Percentiles rank a stretch among this genome's conserved stretches.
phyloP scores from a whole-genome alignment of 2,113 vertebrate genomes.

The Echinops telfairi region DNA sequence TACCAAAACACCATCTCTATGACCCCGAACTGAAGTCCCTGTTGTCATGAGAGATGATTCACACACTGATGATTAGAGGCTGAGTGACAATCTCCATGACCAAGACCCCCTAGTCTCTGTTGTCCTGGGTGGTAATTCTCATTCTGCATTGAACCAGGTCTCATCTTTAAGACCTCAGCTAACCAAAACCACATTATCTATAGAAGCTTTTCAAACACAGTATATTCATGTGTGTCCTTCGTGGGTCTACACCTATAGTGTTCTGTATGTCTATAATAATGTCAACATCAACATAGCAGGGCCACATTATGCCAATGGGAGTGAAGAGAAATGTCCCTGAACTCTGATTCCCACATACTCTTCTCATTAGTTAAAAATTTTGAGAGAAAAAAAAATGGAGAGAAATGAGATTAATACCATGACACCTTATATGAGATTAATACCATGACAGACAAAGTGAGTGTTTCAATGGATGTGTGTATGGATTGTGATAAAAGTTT shows the following conservation, averaged over 20 bases:
- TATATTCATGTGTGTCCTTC: background rate
- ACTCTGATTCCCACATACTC: background rate
- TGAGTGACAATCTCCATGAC: too few relatives aligned
- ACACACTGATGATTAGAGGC: background rate
- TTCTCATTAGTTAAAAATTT: background rate
- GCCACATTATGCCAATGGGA: background rate
- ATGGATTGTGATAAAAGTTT: too few relatives aligned
- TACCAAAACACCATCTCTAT: background rate
- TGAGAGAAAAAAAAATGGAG: background rate
- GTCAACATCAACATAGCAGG: background rate
- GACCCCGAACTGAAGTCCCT: background rate
- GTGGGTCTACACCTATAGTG: fast-evolving
- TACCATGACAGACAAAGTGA: background rate
- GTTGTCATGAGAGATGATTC: background rate
- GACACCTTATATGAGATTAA: background rate
- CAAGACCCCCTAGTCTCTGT: too few relatives aligned
- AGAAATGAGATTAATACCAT: background rate
- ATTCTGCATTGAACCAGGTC: background rate
- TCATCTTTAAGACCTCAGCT: background rate
- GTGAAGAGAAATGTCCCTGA: background rate
- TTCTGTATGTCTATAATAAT: background rate
- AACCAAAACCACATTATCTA: background rate
- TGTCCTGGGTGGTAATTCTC: too few relatives aligned
- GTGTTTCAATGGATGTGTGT: too few relatives aligned
- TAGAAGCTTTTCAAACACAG: background rate